A percentile compares a stretch with the other conserved stretches of the same genome.
Conservation (phyloP, 2,113 vertebrate genomes). For the Dissostichus mawsoni region DNA sequence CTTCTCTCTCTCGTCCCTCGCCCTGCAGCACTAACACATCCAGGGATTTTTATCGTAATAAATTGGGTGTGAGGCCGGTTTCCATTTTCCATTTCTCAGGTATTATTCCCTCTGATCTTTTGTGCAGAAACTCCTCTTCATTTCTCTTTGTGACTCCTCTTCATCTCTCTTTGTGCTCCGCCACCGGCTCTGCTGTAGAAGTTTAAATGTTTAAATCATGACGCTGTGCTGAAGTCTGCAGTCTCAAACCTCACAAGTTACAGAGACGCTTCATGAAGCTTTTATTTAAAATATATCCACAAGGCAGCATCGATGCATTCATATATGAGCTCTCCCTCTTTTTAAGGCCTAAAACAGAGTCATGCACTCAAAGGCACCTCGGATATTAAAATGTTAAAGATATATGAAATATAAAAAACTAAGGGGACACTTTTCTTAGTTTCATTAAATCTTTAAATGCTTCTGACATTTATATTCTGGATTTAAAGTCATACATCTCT, state of each 20-base stretch:
- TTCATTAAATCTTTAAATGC: not conserved
- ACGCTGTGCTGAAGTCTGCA: not conserved
- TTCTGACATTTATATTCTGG: too few relatives aligned
- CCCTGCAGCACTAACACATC: conserved; percentile 69
- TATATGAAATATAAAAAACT: not conserved
- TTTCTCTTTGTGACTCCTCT: conserved; percentile 40
- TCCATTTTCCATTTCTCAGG: conserved; percentile 65
- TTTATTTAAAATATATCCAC: not conserved
- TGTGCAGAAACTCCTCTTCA: conserved; percentile 20
- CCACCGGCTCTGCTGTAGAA: not conserved
- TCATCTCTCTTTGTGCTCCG: conserved; percentile 31
- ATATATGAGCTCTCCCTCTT: not conserved
- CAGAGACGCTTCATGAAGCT: not conserved
- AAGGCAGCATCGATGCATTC: not conserved
- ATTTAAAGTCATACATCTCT: not conserved
- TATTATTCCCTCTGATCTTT: conserved; percentile 71
- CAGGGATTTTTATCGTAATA: conserved; percentile 47
- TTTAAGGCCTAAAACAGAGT: not conserved
- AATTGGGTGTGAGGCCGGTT: conserved; percentile 54
- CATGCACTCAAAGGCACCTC: not conserved
- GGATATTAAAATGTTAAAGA: too few relatives aligned
- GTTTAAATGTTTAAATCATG: conserved; percentile 55
- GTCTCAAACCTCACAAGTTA: not conserved
- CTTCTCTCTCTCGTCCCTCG: conserved; percentile 51
- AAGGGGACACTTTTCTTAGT: too few relatives aligned